Conservation (phyloP, 2,888 invertebrate genomes). For the Catocala sponsa region DNA sequence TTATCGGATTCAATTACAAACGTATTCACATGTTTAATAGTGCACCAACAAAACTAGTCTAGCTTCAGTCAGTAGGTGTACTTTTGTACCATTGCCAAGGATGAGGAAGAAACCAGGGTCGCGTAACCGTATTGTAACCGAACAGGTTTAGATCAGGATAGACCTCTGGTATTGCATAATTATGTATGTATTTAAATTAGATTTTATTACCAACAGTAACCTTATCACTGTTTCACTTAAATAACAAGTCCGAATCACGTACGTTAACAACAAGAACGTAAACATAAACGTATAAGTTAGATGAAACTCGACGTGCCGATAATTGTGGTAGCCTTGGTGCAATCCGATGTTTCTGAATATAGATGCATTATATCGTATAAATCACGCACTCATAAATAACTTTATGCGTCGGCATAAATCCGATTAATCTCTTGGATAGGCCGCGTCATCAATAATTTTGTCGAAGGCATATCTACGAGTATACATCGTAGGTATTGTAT, state of each 20-base stretch:
- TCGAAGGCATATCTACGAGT: conserved; percentile 19
- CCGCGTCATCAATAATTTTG: conserved; percentile 36
- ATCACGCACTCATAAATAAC: conserved; percentile 57
- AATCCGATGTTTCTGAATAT: conserved; percentile 51
- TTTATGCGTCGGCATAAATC: conserved; percentile 52
- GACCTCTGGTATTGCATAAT: too few relatives aligned
- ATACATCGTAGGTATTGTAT: conserved; percentile 25
- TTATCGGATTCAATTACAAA: too few relatives aligned
- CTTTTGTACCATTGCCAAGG: too few relatives aligned
- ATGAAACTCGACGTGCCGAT: conserved; percentile 30
- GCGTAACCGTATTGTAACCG: too few relatives aligned
- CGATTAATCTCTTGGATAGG: conserved; percentile 46
- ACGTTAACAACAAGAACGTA: conserved; percentile 9
- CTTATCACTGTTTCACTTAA: too few relatives aligned
- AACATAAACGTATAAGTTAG: conserved; percentile 24
- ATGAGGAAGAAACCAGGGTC: too few relatives aligned
- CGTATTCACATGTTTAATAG: too few relatives aligned
- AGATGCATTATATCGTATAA: conserved; percentile 53
- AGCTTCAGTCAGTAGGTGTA: too few relatives aligned
- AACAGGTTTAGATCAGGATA: too few relatives aligned
- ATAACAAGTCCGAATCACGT: conserved; percentile 24
- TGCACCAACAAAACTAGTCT: too few relatives aligned
- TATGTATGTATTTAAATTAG: too few relatives aligned
- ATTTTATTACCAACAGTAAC: too few relatives aligned
- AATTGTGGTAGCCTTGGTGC: conserved; percentile 50